These are phyloP conservation scores for Ochropleura plecta DNA, from an alignment of 2,888 invertebrate species.

Conservation along the genomic window DNA sequence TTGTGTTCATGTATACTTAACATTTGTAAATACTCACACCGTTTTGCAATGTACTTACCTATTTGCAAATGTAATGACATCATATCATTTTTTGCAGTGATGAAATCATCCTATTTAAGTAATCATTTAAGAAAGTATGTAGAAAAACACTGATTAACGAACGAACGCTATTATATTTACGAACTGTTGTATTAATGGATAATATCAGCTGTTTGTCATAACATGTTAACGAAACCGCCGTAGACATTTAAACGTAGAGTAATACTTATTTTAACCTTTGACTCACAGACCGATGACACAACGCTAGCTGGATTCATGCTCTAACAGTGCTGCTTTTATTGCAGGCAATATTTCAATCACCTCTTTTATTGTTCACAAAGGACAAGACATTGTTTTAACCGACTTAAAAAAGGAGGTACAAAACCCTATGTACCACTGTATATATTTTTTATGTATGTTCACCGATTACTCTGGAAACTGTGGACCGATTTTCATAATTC, in stretches of 20 bases:
- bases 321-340: constrained; percentile 25
- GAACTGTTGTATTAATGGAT: constrained; percentile 10
- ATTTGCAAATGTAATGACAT: constrained; percentile 52
- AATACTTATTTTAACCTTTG: constrained; percentile 40
- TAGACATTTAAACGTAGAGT: neutral
- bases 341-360: constrained; percentile 21
- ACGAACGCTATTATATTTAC: neutral
- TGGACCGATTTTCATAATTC: too few species aligned
- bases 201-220: constrained; percentile 23
- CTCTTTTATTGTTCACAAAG: constrained; percentile 2
- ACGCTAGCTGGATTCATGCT: constrained; percentile 9
- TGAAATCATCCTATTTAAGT: constrained; percentile 43
- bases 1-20: constrained; percentile 29
- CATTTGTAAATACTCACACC: constrained; percentile 21
- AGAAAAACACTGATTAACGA: constrained; percentile 25
- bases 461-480: too few species aligned
- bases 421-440: too few species aligned
- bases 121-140: constrained; percentile 10
- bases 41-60: constrained; percentile 29
- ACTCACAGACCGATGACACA: constrained; percentile 32
- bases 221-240: constrained; percentile 6
- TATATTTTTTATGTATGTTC: too few species aligned
- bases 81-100: constrained; percentile 43
- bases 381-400: constrained; percentile 5
- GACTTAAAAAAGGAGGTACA: too few species aligned